Conservation (phyloP, 2,797 vertebrate species). For the Brachyalestes nurse region DNA sequence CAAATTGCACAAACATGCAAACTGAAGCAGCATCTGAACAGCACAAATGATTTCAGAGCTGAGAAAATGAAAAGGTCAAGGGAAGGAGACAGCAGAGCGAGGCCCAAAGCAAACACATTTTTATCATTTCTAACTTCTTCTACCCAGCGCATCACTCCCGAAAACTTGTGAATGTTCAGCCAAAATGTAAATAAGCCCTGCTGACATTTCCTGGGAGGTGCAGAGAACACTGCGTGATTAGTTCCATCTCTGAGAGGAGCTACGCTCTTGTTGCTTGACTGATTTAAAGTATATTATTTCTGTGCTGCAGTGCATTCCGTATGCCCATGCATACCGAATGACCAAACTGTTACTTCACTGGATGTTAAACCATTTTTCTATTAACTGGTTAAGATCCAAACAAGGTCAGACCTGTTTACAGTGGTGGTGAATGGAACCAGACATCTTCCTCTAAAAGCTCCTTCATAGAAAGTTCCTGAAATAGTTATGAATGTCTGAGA, state of each 20-base stretch:
- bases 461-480: no score
- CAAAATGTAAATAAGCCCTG: neutral
- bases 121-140: neutral
- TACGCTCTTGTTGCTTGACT: neutral
- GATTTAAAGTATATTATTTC: constrained; percentile 11
- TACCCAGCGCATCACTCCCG: neutral
- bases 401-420: no score
- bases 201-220: neutral
- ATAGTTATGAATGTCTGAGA: no score
- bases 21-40: constrained; percentile 6
- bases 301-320: neutral
- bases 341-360: no score
- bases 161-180: neutral
- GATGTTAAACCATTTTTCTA: no score
- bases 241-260: neutral
- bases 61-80: constrained; percentile 44
- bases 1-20: neutral
- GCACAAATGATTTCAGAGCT: constrained; percentile 35
- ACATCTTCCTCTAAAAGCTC: no score
- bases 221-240: neutral
- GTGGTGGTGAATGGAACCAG: no score
- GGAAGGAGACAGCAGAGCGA: neutral
- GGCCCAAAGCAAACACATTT: neutral
- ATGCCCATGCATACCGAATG: neutral
- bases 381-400: no score